Percentiles rank a stretch among this genome's conserved stretches.
Evolutionary conservation across 30 jellyfish, hydroid and myxozoan genomes (phyloP).

Genomic region (Chrysaora quinquecirrha): DNA sequence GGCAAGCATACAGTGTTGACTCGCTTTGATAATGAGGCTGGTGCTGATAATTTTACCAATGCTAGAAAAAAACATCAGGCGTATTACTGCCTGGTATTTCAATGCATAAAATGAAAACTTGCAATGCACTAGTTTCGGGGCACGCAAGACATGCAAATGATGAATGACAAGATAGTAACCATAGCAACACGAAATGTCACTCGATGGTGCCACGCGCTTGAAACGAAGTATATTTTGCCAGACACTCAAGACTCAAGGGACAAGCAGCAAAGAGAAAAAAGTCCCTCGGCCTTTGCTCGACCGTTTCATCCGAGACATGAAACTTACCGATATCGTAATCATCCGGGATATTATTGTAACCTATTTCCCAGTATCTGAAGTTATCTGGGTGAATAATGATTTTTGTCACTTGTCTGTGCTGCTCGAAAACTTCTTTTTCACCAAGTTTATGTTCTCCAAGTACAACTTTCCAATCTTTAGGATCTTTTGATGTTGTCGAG

Average conservation of each 20-base stretch:
- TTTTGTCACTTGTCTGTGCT: conserved; percentile 48
- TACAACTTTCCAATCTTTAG: conserved; percentile 80
- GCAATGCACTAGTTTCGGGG: no score
- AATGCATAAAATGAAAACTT: no score
- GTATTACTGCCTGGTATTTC: no score
- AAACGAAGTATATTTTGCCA: no score
- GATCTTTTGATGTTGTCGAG: conserved; percentile 30
- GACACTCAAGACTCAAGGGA: no score
- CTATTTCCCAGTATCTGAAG: conserved; percentile 71
- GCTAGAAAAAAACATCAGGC: conserved; percentile 17
- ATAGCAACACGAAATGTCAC: not conserved
- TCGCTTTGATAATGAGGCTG: conserved; percentile 31
- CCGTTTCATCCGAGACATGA: no score
- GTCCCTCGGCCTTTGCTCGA: no score
- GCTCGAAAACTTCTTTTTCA: conserved; percentile 70
- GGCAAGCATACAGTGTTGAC: conserved; percentile 85
- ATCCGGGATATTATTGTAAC: conserved; percentile 76
- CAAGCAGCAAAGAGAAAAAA: no score
- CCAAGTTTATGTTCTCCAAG: conserved; percentile 88
- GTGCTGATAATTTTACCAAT: conserved; percentile 20
- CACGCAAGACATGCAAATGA: no score
- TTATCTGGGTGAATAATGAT: conserved; percentile 63
- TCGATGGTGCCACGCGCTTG: no score
- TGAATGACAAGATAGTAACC: no score
- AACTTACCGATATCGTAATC: conserved; percentile 84